Base-by-base conservation (phyloP, 2,113 vertebrate genomes). In the Atractosteus spatula region DNA sequence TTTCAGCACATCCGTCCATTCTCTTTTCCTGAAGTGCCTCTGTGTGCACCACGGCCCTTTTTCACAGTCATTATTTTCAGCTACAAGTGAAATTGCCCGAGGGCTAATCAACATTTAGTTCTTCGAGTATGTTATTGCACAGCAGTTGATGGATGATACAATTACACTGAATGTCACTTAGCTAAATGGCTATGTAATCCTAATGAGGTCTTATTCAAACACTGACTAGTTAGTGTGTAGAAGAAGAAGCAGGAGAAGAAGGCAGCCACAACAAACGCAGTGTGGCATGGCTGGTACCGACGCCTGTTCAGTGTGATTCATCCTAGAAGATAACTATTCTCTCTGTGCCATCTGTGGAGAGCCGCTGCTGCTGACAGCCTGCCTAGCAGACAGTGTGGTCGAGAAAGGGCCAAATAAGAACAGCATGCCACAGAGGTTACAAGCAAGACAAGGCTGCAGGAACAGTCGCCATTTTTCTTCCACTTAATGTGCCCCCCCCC, bases 91-190 rank as follows among this genome's bases (percentile, higher is more conserved):
- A 90, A 91, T 85, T 86, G 83, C 84, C 85, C 82, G 66, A 77
- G 71, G 75, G 78, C 88, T 89, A 88, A 91, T 90, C 90, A 93
- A 88, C 85, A 84, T 91, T 90, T 86, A 86, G 87, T 76, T 87
- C 85, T 86, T 89, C 74, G 76, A 82, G 85, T 90, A 89, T 91
- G 85, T 87, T 86, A 87, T 92, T 91, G 88, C 80, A 85, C 80
- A 74, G 81, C 81, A 86, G 89, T 84, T 92, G 89, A 89, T 92
- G 86, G 90, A 93, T 93, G 86, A 88, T 87, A 91, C 91, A 92
- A 92, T 91, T 90, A 91, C 80, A 86, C 72, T 77, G 87, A 77
- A 85, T 90, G 84, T 87, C 89, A 82, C 85, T 91, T 90, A 92
- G 86, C 89, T 91, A 92, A 94, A 93, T 85, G 82, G 80, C 84